Evolutionary conservation across 2,113 vertebrate species (phyloP), one percentile per base, ranked within the genome.

Genomic region (Xyliphius kryptos): DNA sequence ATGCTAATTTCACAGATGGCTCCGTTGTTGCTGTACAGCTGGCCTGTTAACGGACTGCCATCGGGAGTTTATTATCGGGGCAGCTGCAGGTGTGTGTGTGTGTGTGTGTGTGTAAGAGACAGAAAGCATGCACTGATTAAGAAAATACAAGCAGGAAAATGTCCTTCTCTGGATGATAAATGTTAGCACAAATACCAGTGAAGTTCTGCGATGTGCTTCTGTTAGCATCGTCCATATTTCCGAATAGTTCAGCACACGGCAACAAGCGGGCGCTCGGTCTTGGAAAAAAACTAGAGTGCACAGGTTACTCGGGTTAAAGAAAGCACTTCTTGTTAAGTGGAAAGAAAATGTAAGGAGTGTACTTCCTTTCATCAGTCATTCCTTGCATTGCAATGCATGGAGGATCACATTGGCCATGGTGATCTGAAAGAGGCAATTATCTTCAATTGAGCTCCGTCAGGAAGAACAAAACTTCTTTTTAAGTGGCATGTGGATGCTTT

Each of bases 391-490:
- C 76, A 82, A 73, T 80, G 84, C 84, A 85, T 83, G 83, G 82
- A 67, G 83, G 86, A 89, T 86, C 83, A 88, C 82, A 88, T 66
- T 74, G 70, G 74, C 60, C 71, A 62, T 64, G n/a, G 9, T 81
- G 75, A 83, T 84, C 80, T 86, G 67, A 86, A 85, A 85, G 84
- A 84, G 75, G 79, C 85, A 82, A 88, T 89, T 88, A 88, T 86
- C 83, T 76, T 81, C 84, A 85, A 87, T 83, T 87, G 81, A 79
- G 79, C 80, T 72, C 77, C 78, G 79, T 84, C 79, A 77, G 82
- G 81, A 81, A 77, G 83, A 84, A 82, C 79, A 86, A 83, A 82
- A 79, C 76, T 80, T 79, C 61, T 37, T 63, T 73, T 85, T 82
- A 83, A 86, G 70, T 75, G 71, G 77, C 67, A 71, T 74, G 79